A percentile compares a stretch with the other conserved stretches of the same genome.
phyloP scores from a whole-genome alignment of 2,888 invertebrate genomes.

The Apomyelois bistriatella region DNA sequence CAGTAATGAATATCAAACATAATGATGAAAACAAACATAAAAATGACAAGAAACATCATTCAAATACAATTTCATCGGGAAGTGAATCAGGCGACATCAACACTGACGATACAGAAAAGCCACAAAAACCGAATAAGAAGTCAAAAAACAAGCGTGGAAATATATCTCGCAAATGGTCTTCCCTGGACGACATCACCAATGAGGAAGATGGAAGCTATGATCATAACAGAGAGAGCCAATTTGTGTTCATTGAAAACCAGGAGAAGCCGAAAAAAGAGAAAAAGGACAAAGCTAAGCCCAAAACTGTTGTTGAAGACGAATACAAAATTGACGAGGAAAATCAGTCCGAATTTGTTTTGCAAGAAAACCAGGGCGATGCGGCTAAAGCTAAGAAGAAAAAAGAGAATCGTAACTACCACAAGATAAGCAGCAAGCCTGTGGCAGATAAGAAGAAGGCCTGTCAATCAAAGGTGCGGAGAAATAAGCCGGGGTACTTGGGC shows the following conservation, averaged over 20 bases:
- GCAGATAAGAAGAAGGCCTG: slow-evolving; percentile 71
- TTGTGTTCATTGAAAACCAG: slow-evolving; percentile 68
- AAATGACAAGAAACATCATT: slow-evolving; percentile 57
- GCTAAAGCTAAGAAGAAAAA: slow-evolving; percentile 69
- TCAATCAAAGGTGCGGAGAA: slow-evolving; percentile 59
- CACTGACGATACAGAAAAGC: slow-evolving; percentile 63
- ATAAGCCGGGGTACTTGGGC: slow-evolving; percentile 67
- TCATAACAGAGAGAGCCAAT: slow-evolving; percentile 62
- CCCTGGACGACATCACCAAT: slow-evolving; percentile 75
- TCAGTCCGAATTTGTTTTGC: slow-evolving; percentile 52
- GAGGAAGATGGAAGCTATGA: slow-evolving; percentile 55
- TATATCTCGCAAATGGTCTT: slow-evolving; percentile 80
- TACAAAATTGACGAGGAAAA: slow-evolving; percentile 56
- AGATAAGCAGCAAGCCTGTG: slow-evolving; percentile 49
- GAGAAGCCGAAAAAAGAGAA: slow-evolving; percentile 69
- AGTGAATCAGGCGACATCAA: slow-evolving; percentile 74
- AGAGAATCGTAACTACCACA: slow-evolving; percentile 62
- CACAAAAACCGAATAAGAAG: slow-evolving; percentile 57
- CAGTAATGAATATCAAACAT: slow-evolving; percentile 40
- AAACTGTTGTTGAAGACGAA: slow-evolving; percentile 46
- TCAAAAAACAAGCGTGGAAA: slow-evolving; percentile 68
- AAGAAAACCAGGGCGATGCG: slow-evolving; percentile 55
- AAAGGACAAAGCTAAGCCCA: slow-evolving; percentile 55
- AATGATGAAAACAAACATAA: slow-evolving; percentile 60
- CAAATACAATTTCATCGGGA: slow-evolving; percentile 62